These are phyloP conservation scores for Drosophila suzukii DNA, from an alignment of 1,140 invertebrate species.

Conservation along the genomic window DNA sequence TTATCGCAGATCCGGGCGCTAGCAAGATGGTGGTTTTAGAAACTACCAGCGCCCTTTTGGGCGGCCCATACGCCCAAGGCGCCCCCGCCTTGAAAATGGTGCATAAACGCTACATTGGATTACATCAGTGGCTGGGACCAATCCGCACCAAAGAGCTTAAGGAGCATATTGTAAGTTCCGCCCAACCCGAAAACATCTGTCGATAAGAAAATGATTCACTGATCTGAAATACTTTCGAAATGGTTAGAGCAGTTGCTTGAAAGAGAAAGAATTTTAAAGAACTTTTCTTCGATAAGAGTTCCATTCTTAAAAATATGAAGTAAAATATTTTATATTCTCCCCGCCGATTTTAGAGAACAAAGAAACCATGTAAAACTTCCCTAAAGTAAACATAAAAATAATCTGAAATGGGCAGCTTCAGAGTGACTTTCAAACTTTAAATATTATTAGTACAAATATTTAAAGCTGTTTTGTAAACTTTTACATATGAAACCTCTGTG, in stretches of 20 bases:
- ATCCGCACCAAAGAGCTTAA: constrained; percentile 88
- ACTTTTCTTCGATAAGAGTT: not conserved
- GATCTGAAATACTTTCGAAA: not conserved
- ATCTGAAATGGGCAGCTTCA: not conserved
- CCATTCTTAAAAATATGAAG: not conserved
- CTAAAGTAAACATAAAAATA: not conserved
- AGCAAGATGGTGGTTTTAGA: constrained; percentile 90
- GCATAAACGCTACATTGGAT: constrained; percentile 94
- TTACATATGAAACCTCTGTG: not conserved
- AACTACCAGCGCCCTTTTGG: constrained; percentile 86
- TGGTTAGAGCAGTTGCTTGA: not conserved
- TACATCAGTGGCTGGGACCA: constrained; percentile 94
- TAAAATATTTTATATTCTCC: too few species aligned
- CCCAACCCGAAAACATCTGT: not conserved
- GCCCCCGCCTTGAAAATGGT: constrained; percentile 93
- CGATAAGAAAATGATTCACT: not conserved
- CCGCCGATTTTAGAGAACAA: not conserved
- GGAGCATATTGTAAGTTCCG: constrained; percentile 89
- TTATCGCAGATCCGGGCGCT: constrained; percentile 47
- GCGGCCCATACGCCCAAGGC: constrained; percentile 90
- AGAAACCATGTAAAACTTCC: not conserved
- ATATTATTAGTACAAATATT: not conserved
- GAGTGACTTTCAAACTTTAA: not conserved
- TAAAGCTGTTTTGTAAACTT: not conserved
- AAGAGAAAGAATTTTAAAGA: not conserved